Conservation (phyloP, 2,888 invertebrate species). For the Malacosoma neustria region DNA sequence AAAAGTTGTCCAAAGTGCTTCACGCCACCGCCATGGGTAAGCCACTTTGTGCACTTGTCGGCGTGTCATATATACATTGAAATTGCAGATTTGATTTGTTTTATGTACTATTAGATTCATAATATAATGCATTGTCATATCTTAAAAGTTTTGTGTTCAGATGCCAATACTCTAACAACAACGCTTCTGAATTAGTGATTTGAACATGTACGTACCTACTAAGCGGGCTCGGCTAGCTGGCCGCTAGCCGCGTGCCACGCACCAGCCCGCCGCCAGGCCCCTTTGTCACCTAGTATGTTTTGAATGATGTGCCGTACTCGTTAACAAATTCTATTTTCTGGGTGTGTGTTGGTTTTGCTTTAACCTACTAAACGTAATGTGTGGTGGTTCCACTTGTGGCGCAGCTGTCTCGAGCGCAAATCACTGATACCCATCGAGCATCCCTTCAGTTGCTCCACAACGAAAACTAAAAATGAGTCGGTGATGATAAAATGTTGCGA, state of each 20-base stretch:
- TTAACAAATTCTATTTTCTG: constrained; percentile 63
- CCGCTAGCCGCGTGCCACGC: constrained; percentile 22
- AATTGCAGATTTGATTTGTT: constrained; percentile 61
- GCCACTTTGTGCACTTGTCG: constrained; percentile 45
- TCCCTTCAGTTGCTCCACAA: constrained; percentile 87
- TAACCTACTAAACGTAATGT: constrained; percentile 75
- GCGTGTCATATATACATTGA: constrained; percentile 49
- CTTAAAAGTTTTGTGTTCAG: constrained; percentile 67
- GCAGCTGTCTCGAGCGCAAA: constrained; percentile 86
- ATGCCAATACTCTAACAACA: constrained; percentile 67
- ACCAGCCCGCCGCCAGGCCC: constrained; percentile 17
- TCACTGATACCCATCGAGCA: constrained; percentile 85
- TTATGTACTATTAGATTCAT: constrained; percentile 61
- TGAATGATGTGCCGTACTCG: constrained; percentile 63
- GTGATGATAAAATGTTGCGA: constrained; percentile 89
- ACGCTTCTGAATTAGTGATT: constrained; percentile 67
- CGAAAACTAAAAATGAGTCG: constrained; percentile 82
- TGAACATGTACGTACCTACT: constrained; percentile 60
- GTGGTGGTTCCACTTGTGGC: constrained; percentile 70
- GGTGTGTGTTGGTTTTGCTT: constrained; percentile 73
- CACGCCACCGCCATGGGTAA: constrained; percentile 51
- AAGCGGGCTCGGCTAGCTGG: constrained; percentile 35
- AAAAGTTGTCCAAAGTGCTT: constrained; percentile 42
- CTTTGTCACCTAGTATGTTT: constrained; percentile 43
- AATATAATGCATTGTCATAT: constrained; percentile 55